A percentile compares a stretch with the other conserved stretches of the same genome.
Evolutionary conservation across 2,888 invertebrate species (phyloP).

Genomic region (Stenodema calcarata): DNA sequence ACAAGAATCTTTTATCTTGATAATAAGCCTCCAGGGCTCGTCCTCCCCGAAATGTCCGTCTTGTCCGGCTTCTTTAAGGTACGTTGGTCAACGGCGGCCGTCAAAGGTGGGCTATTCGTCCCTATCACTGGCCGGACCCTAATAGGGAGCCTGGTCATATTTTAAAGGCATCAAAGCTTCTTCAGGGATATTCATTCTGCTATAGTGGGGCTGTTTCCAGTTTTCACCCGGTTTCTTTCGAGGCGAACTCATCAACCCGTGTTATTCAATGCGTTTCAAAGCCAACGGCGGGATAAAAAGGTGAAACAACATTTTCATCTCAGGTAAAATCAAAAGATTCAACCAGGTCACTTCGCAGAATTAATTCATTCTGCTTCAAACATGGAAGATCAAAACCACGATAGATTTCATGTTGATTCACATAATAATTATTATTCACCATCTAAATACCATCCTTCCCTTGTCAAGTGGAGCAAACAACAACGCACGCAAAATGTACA

Average conservation of each 20-base stretch:
- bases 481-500: no score
- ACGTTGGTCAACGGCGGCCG: not conserved
- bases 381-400: no score
- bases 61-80: not conserved
- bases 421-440: no score
- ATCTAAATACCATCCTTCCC: no score
- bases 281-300: not conserved
- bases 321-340: not conserved
- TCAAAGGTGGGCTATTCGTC: not conserved
- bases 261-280: not conserved
- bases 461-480: no score
- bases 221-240: not conserved
- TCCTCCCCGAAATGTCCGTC: not conserved
- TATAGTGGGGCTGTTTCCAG: not conserved
- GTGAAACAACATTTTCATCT: not conserved
- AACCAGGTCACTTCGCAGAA: not conserved
- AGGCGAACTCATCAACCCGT: not conserved
- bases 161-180: not conserved
- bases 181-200: not conserved
- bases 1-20: not conserved
- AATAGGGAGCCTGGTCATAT: not conserved
- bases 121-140: not conserved
- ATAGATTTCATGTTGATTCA: no score
- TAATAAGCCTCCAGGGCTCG: not conserved
- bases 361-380: no score